Evolutionary conservation across 2,113 vertebrate genomes (phyloP).

Genomic region (Tiliqua scincoides): DNA sequence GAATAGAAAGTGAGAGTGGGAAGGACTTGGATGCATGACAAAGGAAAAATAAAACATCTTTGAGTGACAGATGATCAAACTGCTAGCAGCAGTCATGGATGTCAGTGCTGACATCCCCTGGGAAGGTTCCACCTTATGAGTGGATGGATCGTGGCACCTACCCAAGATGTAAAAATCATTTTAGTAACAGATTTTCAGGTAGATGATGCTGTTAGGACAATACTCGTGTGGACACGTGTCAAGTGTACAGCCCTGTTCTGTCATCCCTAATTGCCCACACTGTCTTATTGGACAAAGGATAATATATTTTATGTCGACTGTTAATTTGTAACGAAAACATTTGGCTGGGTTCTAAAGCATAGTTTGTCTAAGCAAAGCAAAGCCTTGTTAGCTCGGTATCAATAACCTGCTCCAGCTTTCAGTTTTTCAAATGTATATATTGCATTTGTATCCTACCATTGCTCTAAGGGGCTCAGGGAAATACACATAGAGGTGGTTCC

Average conservation of each 20-base stretch:
- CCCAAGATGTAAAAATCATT: not conserved
- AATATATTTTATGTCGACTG: conserved; percentile 11
- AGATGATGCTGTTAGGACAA: not conserved
- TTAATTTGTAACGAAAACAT: not conserved
- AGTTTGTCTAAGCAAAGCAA: not conserved
- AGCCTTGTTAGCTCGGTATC: too few relatives aligned
- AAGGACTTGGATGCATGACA: not conserved
- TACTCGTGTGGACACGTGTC: not conserved
- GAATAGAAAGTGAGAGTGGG: not conserved
- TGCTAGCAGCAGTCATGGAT: not conserved
- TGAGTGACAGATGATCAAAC: not conserved
- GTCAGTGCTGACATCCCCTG: not conserved
- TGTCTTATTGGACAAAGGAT: not conserved
- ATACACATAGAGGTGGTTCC: not conserved
- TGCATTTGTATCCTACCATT: not conserved
- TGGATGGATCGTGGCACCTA: not conserved
- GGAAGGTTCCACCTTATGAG: not conserved
- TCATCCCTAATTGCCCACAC: conserved; percentile 31
- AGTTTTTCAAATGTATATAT: not conserved
- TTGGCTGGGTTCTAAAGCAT: not conserved
- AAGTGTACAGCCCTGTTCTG: not conserved
- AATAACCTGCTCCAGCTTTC: not conserved
- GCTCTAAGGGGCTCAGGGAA: not conserved
- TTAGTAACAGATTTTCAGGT: conserved; percentile 3
- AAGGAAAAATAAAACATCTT: not conserved